These are phyloP conservation scores for Parazoanthus swiftii DNA, from an alignment of 92 coral and sea anemone genomes.

Conservation along the genomic window DNA sequence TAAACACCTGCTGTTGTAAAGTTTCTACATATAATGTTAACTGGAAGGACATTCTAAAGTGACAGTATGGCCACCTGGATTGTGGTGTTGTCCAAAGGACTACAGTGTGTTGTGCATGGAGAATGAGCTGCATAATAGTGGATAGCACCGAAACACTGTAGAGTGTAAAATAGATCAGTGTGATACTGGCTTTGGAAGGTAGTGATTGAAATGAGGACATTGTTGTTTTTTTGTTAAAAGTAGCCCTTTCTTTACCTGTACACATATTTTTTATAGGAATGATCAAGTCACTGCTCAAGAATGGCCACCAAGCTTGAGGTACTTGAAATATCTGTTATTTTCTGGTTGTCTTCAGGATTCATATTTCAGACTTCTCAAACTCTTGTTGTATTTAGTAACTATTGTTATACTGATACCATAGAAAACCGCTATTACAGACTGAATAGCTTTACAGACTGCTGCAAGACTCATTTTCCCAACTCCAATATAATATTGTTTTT, in stretches of 20 bases:
- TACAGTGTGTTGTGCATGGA: neutral
- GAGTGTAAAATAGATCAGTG: neutral
- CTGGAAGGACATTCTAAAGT: too few species aligned
- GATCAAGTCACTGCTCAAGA: slow-evolving; percentile 80
- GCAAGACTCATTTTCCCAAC: too few species aligned
- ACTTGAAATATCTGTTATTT: neutral
- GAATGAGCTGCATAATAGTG: neutral
- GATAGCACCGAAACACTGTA: too few species aligned
- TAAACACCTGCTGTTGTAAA: too few species aligned
- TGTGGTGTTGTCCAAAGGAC: neutral
- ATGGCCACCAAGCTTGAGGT: slow-evolving; percentile 99
- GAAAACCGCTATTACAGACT: too few species aligned
- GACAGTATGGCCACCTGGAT: too few species aligned
- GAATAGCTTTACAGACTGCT: too few species aligned
- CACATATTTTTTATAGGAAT: slow-evolving; percentile 41
- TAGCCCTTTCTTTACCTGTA: neutral
- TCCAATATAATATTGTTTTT: too few species aligned
- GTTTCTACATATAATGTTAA: too few species aligned
- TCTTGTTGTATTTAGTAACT: too few species aligned
- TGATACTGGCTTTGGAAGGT: neutral
- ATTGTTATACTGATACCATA: too few species aligned
- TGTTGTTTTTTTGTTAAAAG: neutral
- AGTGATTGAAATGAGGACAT: neutral
- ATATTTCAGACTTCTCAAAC: neutral
- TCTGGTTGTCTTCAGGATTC: neutral